Evolutionary conservation across 2,797 vertebrate genomes (phyloP).

Genomic region (Lepidocolaptes lacrymiger): DNA sequence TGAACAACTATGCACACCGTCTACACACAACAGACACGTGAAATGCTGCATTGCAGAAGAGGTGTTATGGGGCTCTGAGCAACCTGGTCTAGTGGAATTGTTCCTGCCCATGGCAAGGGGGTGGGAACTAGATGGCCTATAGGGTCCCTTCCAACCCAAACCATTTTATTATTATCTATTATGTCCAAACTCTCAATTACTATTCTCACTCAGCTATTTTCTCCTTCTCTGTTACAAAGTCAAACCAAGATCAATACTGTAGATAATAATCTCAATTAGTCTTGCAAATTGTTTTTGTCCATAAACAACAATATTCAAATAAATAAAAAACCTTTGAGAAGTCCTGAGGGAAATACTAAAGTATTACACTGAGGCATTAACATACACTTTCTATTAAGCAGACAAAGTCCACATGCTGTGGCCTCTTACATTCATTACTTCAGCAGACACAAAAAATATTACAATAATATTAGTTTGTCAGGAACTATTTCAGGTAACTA

Average conservation of each 20-base stretch:
- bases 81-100: neutral
- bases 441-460: neutral
- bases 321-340: neutral
- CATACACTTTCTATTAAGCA: neutral
- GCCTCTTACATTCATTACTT: neutral
- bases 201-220: neutral
- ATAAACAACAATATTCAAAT: neutral
- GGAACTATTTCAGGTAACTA: constrained; percentile 19
- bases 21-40: neutral
- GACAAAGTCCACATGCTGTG: neutral
- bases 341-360: neutral
- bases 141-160: neutral
- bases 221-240: neutral
- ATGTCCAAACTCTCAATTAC: neutral
- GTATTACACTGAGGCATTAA: neutral
- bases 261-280: neutral
- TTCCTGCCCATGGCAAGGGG: neutral
- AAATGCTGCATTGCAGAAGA: neutral
- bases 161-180: neutral
- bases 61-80: neutral
- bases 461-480: neutral
- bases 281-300: neutral
- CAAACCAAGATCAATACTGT: neutral
- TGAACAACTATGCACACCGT: neutral
- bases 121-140: neutral